Evolutionary conservation across 2,888 invertebrate species (phyloP).

Genomic region (Netelia virgata): DNA sequence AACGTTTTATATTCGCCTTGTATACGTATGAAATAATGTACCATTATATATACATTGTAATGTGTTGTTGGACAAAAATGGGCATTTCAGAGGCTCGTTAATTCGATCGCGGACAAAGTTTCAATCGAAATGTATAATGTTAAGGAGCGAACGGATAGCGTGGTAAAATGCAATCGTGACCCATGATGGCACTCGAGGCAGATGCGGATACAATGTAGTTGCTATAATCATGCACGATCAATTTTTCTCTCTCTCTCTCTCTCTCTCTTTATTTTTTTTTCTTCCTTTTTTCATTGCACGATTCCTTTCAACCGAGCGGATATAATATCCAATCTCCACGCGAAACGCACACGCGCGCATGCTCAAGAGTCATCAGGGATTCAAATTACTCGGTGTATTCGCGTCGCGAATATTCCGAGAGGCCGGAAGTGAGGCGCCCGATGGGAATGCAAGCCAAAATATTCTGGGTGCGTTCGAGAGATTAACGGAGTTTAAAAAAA

Average conservation of each 20-base stretch:
- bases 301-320: no score
- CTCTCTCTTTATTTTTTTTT: no score
- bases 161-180: background rate
- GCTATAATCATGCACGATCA: no score
- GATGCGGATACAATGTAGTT: no score
- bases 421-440: conserved; percentile 62
- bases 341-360: background rate
- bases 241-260: no score
- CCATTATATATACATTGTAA: conserved; percentile 2
- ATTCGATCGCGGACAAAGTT: no score
- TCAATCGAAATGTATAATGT: background rate
- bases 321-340: background rate
- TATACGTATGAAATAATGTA: conserved; percentile 14
- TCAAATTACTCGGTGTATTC: background rate
- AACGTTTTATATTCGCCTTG: conserved; percentile 8
- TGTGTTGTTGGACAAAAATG: background rate
- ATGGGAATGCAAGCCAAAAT: conserved; percentile 62
- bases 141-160: background rate
- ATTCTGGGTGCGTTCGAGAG: conserved; percentile 50
- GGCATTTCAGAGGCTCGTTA: background rate
- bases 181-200: no score
- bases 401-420: background rate
- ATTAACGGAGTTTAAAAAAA: conserved; percentile 39
- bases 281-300: no score
- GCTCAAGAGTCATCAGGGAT: background rate